Percentiles rank a stretch among this genome's conserved stretches.
These are phyloP conservation scores for Dipodomys ordii DNA, from an alignment of 2,113 vertebrate genomes.

Conservation along the genomic window DNA sequence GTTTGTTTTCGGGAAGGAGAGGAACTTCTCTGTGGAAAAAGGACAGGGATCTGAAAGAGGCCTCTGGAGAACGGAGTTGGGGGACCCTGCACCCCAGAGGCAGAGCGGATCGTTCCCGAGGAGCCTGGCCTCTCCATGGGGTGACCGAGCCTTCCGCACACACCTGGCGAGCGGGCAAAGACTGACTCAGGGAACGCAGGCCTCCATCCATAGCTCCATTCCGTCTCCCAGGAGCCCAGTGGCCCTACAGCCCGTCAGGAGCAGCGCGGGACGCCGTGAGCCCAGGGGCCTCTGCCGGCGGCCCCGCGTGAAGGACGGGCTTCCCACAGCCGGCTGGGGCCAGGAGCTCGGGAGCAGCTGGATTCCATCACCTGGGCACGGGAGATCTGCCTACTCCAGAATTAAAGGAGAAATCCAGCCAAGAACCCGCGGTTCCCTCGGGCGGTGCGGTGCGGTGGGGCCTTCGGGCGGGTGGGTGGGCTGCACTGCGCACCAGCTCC, in stretches of 20 bases:
- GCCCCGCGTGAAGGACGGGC: too few species aligned
- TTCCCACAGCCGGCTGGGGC: slow-evolving; percentile 17
- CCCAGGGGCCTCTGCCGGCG: too few species aligned
- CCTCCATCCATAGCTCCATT: slow-evolving; percentile 10
- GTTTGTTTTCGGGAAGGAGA: not conserved
- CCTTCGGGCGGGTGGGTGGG: too few species aligned
- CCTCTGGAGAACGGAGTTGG: not conserved
- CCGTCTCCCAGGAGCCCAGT: not conserved
- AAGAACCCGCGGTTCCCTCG: too few species aligned
- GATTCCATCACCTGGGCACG: slow-evolving; percentile 80
- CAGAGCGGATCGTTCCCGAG: not conserved
- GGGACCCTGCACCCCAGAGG: not conserved
- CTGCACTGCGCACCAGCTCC: slow-evolving; percentile 92
- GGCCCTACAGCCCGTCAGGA: not conserved
- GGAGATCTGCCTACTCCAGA: slow-evolving; percentile 76
- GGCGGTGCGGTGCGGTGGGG: slow-evolving; percentile 60
- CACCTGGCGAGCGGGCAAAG: slow-evolving; percentile 29
- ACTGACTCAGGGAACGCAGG: not conserved
- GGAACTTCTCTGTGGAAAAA: not conserved
- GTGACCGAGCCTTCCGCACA: not conserved
- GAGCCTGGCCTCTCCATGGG: not conserved
- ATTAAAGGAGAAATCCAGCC: slow-evolving; percentile 84
- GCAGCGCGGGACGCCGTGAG: too few species aligned
- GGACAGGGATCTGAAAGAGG: slow-evolving; percentile 48
- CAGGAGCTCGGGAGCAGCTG: slow-evolving; percentile 74